Base-by-base conservation (phyloP, 2,888 invertebrate genomes). In the Rhyacophila evoluta region DNA sequence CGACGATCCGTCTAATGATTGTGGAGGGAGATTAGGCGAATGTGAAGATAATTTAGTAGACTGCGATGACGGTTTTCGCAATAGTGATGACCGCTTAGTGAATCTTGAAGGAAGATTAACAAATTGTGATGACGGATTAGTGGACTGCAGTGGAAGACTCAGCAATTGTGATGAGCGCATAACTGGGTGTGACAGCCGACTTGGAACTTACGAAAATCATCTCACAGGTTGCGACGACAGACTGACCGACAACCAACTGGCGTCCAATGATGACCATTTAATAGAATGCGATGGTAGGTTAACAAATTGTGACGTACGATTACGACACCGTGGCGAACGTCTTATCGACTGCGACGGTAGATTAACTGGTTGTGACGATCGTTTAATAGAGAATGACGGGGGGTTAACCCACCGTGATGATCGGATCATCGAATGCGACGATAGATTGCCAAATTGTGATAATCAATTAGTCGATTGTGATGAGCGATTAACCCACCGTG, bases 281-380 rank as follows among this genome's bases (percentile, higher is more conserved):
- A 69, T 38, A 10, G 70, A 75, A 29, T 78, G 78, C 38, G 78
- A 79, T 37, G 72, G 68, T 15, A 71, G 33, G 27, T 33, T 79
- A 25, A 39, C 38, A 27, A 29, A 72, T 41, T 75, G 75, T 68
- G 75, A 79, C 38, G 28, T 28, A 6, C 29, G 41, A 27, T 69
- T 79, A 70, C 27, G 41, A 8, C 37, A 67, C 12, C 67, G 72
- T n/a, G 25, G 75, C 70, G 67, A 55, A 8, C 55, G 73, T 27
- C 8, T 73, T 5, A 29, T 39, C n/a, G 33, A 15, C n/a, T 76
- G 71, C 29, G 29, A 76, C 10, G 55, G 19, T n/a, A 29, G 67
- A 41, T 29, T 70, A n/a, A 8, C 28, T 10, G 19, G 67, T 67
- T 36, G 55, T 15, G 74, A 74, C 15, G 33, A 67, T 74, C 55